Evolutionary conservation across 2,113 vertebrate genomes (phyloP), one percentile per base, ranked within the genome.

Genomic region (Climacteris rufus): DNA sequence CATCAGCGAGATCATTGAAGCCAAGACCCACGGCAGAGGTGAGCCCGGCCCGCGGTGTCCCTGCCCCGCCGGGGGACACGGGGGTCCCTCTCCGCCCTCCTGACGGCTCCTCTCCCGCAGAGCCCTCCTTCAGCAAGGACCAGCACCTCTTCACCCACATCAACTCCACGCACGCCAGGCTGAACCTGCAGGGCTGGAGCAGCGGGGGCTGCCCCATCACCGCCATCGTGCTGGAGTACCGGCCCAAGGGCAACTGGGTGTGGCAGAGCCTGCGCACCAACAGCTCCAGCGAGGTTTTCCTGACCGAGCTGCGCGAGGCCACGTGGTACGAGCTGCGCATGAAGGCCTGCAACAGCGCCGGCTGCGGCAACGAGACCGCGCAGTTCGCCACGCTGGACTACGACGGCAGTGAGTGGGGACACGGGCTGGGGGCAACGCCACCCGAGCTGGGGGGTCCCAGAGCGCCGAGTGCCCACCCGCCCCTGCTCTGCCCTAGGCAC

Each of bases 1-100:
- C 97, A 99, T 99, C 98, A 99, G 99, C 25, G 99, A 99, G 98
- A 99, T 99, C 97, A 99, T 99, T 14, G 99, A 99, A 78, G 99
- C 99, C 92, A 99, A 99, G 98, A 99, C 99, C 40, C 99, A 99
- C 0, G 99, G 99, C 57, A 97, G 99, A 98, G 99, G 99, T 99
- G 80, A 89, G 81, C 72, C 37, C 1, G 15, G 37, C 49, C 83
- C 3, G 0, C 0, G 2, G 9, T 0, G 5, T 1, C 80, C 54
- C 50, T 8, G 28, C 17, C 63, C 18, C 1, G 0, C 6, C 0
- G 8, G 10, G 39, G 68, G 19, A 16, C 16, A 2, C 6, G 0
- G n/a, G 1, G 2, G 40, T 35, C 68, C 57, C 28, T 33, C 21
- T 9, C 16, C 0, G 0, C 19, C n/a, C 24, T 56, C 20, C 74